Percentiles rank a stretch among this genome's conserved stretches.
Conservation (phyloP, 1,140 invertebrate species). For the Atta colombica region DNA sequence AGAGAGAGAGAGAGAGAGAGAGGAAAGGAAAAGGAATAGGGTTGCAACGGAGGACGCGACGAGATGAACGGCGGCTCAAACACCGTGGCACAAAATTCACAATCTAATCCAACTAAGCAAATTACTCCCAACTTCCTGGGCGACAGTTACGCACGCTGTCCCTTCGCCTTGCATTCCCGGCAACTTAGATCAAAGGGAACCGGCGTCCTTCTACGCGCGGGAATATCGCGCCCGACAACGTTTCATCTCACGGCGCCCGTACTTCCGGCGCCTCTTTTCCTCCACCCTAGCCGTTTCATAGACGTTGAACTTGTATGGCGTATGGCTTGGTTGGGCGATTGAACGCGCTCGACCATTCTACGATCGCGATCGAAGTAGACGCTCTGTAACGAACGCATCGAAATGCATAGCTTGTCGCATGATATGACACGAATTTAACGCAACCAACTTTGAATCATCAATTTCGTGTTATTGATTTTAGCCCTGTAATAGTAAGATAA, state of each 20-base stretch:
- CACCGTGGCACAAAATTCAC: conserved; percentile 80
- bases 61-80: conserved; percentile 75
- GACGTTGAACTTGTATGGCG: conserved; percentile 10
- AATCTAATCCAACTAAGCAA: conserved; percentile 83
- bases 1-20: neutral
- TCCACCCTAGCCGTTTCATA: conserved; percentile 21
- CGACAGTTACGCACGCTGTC: conserved; percentile 75
- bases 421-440: conserved; percentile 42
- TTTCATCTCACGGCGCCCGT: conserved; percentile 60
- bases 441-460: conserved; percentile 8
- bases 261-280: conserved; percentile 60
- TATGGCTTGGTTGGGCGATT: conserved; percentile 37
- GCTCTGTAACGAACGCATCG: conserved; percentile 53
- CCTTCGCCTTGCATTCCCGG: conserved; percentile 78
- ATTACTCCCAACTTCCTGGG: conserved; percentile 79
- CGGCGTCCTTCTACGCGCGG: conserved; percentile 29
- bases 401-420: conserved; percentile 52
- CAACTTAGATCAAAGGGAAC: conserved; percentile 82
- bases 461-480: conserved; percentile 14
- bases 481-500: no score
- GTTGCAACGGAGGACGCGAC: conserved; percentile 13
- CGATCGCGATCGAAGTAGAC: conserved; percentile 37
- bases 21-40: neutral
- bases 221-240: conserved; percentile 56
- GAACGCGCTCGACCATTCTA: conserved; percentile 38